phyloP scores from a whole-genome alignment of 53 echinoderm and acorn worm genomes.

The Apostichopus leukothele region DNA sequence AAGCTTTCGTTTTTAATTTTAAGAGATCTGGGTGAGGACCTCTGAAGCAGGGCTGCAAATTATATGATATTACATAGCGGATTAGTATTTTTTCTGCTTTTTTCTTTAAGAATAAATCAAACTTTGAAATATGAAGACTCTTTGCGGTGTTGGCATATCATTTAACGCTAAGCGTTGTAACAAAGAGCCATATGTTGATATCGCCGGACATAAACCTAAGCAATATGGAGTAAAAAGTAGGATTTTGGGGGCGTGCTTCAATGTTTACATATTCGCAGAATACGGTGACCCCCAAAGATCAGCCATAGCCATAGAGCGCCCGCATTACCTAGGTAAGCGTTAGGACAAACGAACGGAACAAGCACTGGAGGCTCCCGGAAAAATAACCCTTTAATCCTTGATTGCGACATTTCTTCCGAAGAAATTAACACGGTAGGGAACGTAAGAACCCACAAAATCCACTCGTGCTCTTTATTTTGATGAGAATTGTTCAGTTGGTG shows the following conservation, averaged over 20 bases:
- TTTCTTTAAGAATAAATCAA: too few species aligned
- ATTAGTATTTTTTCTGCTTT: too few species aligned
- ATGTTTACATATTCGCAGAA: constrained; percentile 17
- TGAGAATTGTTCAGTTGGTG: background rate
- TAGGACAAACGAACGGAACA: background rate
- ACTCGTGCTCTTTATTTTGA: background rate
- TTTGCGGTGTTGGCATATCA: too few species aligned
- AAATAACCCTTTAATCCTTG: background rate
- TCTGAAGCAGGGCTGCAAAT: too few species aligned
- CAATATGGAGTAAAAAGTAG: too few species aligned
- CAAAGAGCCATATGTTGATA: too few species aligned
- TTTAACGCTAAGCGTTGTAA: too few species aligned
- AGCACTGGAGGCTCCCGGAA: background rate
- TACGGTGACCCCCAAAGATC: background rate
- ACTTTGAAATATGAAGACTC: too few species aligned
- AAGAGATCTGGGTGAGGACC: too few species aligned
- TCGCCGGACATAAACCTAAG: too few species aligned
- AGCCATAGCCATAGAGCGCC: background rate
- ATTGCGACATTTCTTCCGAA: background rate
- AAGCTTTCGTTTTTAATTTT: too few species aligned
- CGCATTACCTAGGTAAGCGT: constrained; percentile 33
- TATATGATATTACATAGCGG: too few species aligned
- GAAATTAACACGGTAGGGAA: constrained; percentile 9
- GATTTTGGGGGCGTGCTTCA: background rate
- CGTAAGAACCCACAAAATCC: background rate